Base-by-base conservation (phyloP, 2,113 vertebrate genomes). In the Meriones unguiculatus region DNA sequence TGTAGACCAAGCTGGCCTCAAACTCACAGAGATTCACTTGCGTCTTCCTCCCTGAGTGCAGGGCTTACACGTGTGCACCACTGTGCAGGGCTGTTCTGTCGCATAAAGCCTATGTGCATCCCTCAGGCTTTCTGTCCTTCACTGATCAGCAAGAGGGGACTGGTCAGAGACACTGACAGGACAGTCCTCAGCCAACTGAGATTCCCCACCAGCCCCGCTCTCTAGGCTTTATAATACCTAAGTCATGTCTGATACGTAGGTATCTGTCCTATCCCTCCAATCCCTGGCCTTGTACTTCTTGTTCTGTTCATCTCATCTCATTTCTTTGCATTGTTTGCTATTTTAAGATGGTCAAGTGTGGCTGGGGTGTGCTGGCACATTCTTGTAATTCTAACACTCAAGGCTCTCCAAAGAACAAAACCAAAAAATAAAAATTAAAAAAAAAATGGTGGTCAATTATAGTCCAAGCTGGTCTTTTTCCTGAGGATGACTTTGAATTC, bases 371-470 rank as follows among this genome's bases (percentile, higher is more conserved):
- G 25, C 38, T 65, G 38, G 14, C 14, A 9, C 59, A 85, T 35
- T 9, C 10, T 30, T 87, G 28, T 52, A 69, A 52, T 13, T 11
- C 64, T 30, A 52, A 64, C 17, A 30, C 38, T 75, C 72, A 11
- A 75, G 72, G 72, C n/a, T 38, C 59, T 84, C n/a, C 38, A 82
- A 59, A 57, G 7, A 59, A 14, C 7, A n/a, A 30, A 30, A 78
- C 0, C 13, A 76, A 11, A 3, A 35, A 73, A 1, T 3, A 41
- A 41, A 41, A 54, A 18, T 3, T 35, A 5, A 59, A n/a, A 14
- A 38, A 41, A 64, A 30, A 38, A 14, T 9, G 1, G n/a, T 41
- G 59, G 38, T 86, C 62, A 32, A 17, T 15, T 32, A 4, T 50
- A 50, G 54, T n/a, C 25, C 84, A 12, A 10, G 5, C 28, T 50